Conservation (phyloP, 2,888 invertebrate genomes). For the Troglohyphantes excavatus region DNA sequence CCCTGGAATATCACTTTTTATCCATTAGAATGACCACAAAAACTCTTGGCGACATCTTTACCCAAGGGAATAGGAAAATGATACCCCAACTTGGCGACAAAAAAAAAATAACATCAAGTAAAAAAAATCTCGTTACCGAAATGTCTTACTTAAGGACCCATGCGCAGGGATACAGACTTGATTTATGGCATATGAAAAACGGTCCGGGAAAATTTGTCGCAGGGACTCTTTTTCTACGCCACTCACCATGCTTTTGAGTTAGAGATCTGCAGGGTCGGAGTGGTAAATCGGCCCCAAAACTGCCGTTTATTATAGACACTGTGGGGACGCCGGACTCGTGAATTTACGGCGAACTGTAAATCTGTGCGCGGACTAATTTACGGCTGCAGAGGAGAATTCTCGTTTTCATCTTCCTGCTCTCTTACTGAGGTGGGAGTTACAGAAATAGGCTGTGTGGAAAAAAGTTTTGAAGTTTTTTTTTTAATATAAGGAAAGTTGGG, state of each 20-base stretch:
- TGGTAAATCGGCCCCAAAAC: slow-evolving; percentile 50
- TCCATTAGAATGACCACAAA: too few relatives aligned
- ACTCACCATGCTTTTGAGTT: slow-evolving; percentile 20
- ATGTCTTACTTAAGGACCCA: slow-evolving; percentile 49
- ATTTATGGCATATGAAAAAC: slow-evolving; percentile 69
- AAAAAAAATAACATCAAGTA: slow-evolving; percentile 23
- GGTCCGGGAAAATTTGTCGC: slow-evolving; percentile 76
- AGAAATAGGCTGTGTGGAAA: slow-evolving; percentile 58
- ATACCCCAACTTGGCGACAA: slow-evolving; percentile 42
- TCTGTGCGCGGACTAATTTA: slow-evolving; percentile 76
- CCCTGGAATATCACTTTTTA: too few relatives aligned
- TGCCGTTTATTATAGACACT: slow-evolving; percentile 76
- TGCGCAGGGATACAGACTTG: slow-evolving; percentile 59
- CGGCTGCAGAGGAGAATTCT: slow-evolving; percentile 70
- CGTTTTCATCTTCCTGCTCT: slow-evolving; percentile 19
- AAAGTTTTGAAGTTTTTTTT: slow-evolving; percentile 40
- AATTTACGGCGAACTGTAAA: slow-evolving; percentile 77
- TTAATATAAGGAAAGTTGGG: neutral
- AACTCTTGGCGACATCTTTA: slow-evolving; percentile 50
- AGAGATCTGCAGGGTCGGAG: slow-evolving; percentile 36
- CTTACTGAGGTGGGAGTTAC: slow-evolving; percentile 54
- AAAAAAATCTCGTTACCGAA: slow-evolving; percentile 40
- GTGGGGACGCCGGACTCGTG: slow-evolving; percentile 51
- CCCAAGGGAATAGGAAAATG: slow-evolving; percentile 33
- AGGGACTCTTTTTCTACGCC: slow-evolving; percentile 43